Evolutionary conservation across 1,140 invertebrate species (phyloP), one percentile per base, ranked within the genome.

Genomic region (Brachionus calyciflorus): DNA sequence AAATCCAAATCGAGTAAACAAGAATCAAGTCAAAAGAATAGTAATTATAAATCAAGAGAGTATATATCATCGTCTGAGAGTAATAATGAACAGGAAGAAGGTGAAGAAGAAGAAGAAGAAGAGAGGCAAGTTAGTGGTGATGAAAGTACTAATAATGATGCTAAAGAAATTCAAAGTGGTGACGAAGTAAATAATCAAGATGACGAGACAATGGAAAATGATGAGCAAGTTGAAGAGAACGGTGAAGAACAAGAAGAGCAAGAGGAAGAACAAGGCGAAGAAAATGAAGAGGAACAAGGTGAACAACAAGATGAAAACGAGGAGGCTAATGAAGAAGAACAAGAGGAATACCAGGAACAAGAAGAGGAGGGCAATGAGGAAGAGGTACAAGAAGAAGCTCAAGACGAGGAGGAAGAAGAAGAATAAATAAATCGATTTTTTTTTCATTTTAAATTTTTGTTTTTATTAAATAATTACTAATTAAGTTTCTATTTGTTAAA

Each of bases 51-150:
- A 48, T 49, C 41, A 60, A 57, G 60, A 40, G 77, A 78, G 28
- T 78, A 73, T 24, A 69, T 75, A 30, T 77, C 37, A 44, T 55
- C 21, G 24, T 69, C 26, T 37, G 49, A 63, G 49, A 75, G 68
- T 17, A 69, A 77, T 48, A 65, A 60, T 26, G 81, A 80, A 78
- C 83, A 83, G 79, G 82, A 81, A 80, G 83, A 78, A 30, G 60
- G 78, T 77, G n/a, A 78, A 73, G 76, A 81, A 78, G 69, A 81
- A 49, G 80, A 81, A 7, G 81, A 76, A n/a, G 70, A 40, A 65
- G 78, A 60, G 40, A 53, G 78, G 78, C 12, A 57, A 77, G 76
- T 77, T 78, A 75, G 77, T 76, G 63, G 63, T 76, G 41, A 78
- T 51, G 12, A 75, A 24, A n/a, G 57, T 55, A 76, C 65, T n/a